Conservation (phyloP, 2,113 vertebrate genomes). For the Epinephelus moara region DNA sequence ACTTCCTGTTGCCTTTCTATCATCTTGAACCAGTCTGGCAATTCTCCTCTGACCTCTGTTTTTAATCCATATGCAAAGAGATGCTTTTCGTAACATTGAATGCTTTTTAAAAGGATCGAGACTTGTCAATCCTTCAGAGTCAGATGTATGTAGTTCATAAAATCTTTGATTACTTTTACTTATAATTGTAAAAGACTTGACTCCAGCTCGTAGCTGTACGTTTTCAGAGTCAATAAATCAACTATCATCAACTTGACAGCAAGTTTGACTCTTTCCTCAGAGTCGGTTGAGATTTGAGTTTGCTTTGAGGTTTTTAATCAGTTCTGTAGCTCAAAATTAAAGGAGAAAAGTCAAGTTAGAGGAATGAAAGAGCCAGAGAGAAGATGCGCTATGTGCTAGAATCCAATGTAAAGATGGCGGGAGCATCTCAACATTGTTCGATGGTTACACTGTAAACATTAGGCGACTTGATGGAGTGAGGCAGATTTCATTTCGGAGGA, state of each 20-base stretch:
- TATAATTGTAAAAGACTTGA: not conserved
- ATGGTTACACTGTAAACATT: slow-evolving; percentile 19
- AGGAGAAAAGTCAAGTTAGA: slow-evolving; percentile 9
- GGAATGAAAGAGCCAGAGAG: not conserved
- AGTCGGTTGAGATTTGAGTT: not conserved
- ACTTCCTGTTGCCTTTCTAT: too few relatives aligned
- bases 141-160: too few relatives aligned
- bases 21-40: too few relatives aligned
- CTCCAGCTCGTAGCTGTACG: not conserved
- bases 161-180: not conserved
- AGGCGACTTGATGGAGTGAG: slow-evolving; percentile 10
- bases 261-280: not conserved
- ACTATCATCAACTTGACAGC: slow-evolving; percentile 4
- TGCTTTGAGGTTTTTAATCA: slow-evolving; percentile 36
- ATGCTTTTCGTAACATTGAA: too few relatives aligned
- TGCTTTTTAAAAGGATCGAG: too few relatives aligned
- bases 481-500: slow-evolving; percentile 13
- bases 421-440: not conserved
- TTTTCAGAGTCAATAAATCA: slow-evolving; percentile 2
- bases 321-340: slow-evolving; percentile 20
- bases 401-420: not conserved
- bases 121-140: too few relatives aligned
- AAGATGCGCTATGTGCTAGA: not conserved
- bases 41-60: too few relatives aligned
- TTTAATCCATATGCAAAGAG: too few relatives aligned